Evolutionary conservation across 2,113 vertebrate species (phyloP), one percentile per base, ranked within the genome.

Genomic region (Peromyscus leucopus): DNA sequence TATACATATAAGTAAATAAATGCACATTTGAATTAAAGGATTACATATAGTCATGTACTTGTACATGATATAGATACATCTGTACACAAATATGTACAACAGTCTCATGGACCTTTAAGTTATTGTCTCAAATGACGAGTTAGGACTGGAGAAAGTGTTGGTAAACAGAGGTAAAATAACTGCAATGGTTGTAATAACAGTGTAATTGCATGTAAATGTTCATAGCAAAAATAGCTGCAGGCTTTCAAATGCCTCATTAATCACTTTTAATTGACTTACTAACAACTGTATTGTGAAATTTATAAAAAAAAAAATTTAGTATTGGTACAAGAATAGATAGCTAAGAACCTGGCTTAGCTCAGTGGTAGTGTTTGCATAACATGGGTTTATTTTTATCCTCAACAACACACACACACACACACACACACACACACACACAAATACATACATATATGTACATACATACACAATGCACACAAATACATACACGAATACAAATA

Each of bases 61-160:
- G 28, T 9, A 33, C 5, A 89, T 26, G 51, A 71, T 0, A 83
- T 8, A 75, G 9, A 72, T 5, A 95, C 9, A 92, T 2, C 72
- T 22, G 61, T 36, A 71, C 0, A 61, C 6, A 33, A 2, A 65
- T 11, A 48, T 6, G 67, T 36, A 74, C 0, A 11, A 1, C 3
- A 24, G 33, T 0, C 5, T 71, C 24, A 71, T 71, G 12, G 10
- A 71, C 11, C 28, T 71, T 79, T 69, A 90, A 83, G 11, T 74
- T 46, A 89, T n/a, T 93, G 13, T 91, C 48, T 95, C 39, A 85
- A 80, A 91, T 10, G 80, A 91, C 57, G 65, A 39, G 9, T 93
- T 89, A 51, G n/a, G 36, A 42, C 85, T 61, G 91, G 15, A 1
- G 48, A 26, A 31, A 93, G 55, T 67, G 90, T 83, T 65, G n/a